These are phyloP conservation scores for Ennomos erosarius DNA, from an alignment of 2,888 invertebrate species.

Conservation along the genomic window DNA sequence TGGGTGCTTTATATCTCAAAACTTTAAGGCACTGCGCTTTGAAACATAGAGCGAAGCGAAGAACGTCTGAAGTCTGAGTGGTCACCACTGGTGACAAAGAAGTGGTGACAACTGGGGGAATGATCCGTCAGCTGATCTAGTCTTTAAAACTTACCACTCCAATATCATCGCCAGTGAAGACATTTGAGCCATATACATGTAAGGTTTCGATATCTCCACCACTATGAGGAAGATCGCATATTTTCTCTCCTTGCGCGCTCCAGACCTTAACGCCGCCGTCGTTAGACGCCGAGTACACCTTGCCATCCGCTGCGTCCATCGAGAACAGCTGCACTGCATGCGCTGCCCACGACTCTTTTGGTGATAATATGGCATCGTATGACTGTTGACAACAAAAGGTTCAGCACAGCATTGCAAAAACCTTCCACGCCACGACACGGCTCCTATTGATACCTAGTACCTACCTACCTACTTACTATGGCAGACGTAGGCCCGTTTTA, in stretches of 20 bases:
- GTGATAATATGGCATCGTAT: slow-evolving; percentile 61
- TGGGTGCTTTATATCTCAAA: too few relatives aligned
- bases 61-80: too few relatives aligned
- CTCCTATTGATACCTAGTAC: too few relatives aligned
- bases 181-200: slow-evolving; percentile 65
- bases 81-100: too few relatives aligned
- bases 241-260: slow-evolving; percentile 69
- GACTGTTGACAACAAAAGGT: slow-evolving; percentile 47
- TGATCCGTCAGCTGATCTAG: too few relatives aligned
- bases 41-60: too few relatives aligned
- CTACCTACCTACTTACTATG: too few relatives aligned
- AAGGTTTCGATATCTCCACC: slow-evolving; percentile 71
- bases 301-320: slow-evolving; percentile 79
- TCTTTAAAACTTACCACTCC: slow-evolving; percentile 82
- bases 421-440: too few relatives aligned
- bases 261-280: slow-evolving; percentile 87
- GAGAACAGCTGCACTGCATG: slow-evolving; percentile 87
- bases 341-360: slow-evolving; percentile 76
- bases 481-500: too few relatives aligned
- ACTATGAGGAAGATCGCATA: slow-evolving; percentile 64
- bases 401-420: too few relatives aligned
- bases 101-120: too few relatives aligned
- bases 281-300: slow-evolving; percentile 86
- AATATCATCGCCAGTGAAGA: slow-evolving; percentile 86
- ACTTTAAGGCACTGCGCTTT: too few relatives aligned